These are phyloP conservation scores for Odiellus spinosus DNA, from an alignment of 2,888 invertebrate genomes.

Conservation along the genomic window DNA sequence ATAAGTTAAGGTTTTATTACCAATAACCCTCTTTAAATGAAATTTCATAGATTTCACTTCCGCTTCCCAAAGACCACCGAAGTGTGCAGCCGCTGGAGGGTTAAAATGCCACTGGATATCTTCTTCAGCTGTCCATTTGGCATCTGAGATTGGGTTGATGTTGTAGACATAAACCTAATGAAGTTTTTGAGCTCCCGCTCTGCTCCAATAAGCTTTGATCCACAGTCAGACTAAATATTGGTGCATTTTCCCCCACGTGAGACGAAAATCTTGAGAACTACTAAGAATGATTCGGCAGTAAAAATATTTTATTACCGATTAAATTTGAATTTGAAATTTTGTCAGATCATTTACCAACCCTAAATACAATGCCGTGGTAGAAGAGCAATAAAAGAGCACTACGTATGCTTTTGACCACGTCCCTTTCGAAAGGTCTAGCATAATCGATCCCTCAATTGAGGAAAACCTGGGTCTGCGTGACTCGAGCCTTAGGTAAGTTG, in stretches of 20 bases:
- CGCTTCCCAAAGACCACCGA: conserved; percentile 16
- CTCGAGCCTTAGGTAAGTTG: no score
- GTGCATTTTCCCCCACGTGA: background rate
- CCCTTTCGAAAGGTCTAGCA: no score
- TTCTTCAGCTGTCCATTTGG: conserved; percentile 5
- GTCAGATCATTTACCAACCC: conserved; percentile 14
- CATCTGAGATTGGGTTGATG: background rate
- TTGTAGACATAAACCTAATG: background rate
- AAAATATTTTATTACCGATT: no score
- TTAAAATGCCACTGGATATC: conserved; percentile 19
- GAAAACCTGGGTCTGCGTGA: no score
- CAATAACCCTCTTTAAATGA: conserved; percentile 18
- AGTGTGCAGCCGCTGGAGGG: conserved; percentile 16
- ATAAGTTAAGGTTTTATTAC: conserved; percentile 20
- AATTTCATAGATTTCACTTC: conserved; percentile 15
- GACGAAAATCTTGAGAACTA: conserved; percentile 10
- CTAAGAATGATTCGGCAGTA: conserved; percentile 15
- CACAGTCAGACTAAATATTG: conserved; percentile 16
- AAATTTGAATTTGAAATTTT: no score
- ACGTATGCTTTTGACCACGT: conserved; percentile 3
- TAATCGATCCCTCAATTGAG: no score
- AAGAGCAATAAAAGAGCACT: conserved; percentile 10
- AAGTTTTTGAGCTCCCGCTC: conserved; percentile 6
- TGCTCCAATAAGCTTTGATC: conserved; percentile 17
- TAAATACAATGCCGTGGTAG: conserved; percentile 11